phyloP scores from a whole-genome alignment of 2,113 vertebrate genomes.

The Vanacampus margaritifer region DNA sequence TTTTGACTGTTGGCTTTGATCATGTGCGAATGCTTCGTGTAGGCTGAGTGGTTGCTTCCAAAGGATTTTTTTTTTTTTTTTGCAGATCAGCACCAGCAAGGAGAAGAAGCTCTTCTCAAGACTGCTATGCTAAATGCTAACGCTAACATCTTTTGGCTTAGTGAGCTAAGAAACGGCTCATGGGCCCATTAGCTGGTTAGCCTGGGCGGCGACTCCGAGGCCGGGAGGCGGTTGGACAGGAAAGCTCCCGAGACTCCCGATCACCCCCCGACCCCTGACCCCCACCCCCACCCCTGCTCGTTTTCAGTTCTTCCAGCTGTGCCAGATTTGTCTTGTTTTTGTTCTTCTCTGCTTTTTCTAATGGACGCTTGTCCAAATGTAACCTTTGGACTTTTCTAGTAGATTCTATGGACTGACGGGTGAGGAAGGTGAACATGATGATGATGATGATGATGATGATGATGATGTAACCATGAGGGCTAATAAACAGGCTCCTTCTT shows the following conservation, averaged over 20 bases:
- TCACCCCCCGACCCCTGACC: too few species aligned
- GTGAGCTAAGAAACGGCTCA: not conserved
- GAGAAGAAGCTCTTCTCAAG: slow-evolving; percentile 61
- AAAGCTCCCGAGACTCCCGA: slow-evolving; percentile 4
- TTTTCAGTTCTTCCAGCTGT: slow-evolving; percentile 23
- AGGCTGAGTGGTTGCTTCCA: not conserved
- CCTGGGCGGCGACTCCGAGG: slow-evolving; percentile 9
- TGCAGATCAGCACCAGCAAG: slow-evolving; percentile 11
- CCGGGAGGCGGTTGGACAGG: not conserved
- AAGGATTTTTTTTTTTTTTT: too few species aligned
- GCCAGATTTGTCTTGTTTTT: slow-evolving; percentile 25
- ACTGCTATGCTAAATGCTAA: slow-evolving; percentile 63
- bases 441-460: slow-evolving; percentile 39
- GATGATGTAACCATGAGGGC: slow-evolving; percentile 60
- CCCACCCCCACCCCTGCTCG: too few species aligned
- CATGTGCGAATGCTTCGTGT: slow-evolving; percentile 43
- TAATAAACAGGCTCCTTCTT: slow-evolving; percentile 70
- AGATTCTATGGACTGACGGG: slow-evolving; percentile 63
- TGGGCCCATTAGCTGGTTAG: not conserved
- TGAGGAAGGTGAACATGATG: slow-evolving; percentile 43
- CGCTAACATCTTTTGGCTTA: slow-evolving; percentile 17
- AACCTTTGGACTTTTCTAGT: slow-evolving; percentile 70
- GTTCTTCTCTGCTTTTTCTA: slow-evolving; percentile 66
- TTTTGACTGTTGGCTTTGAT: slow-evolving; percentile 58
- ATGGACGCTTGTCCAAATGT: slow-evolving; percentile 56